A percentile compares a stretch with the other conserved stretches of the same genome.
phyloP scores from a whole-genome alignment of 1,140 invertebrate genomes.

The Acyrthosiphon pisum region DNA sequence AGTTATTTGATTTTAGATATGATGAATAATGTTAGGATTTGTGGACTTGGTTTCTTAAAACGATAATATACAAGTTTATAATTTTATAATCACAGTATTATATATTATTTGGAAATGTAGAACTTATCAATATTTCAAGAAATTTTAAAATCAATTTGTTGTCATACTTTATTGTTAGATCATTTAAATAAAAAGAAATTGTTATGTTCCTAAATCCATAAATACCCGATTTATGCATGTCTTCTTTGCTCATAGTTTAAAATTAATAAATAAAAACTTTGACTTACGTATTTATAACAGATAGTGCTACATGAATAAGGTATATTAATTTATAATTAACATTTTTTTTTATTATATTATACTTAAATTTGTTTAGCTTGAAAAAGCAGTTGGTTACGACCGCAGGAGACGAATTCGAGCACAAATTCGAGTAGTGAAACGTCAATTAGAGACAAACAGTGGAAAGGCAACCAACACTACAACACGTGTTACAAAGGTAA shows the following conservation, averaged over 20 bases:
- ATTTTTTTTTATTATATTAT: neutral
- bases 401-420: slow-evolving; percentile 75
- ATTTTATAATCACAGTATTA: neutral
- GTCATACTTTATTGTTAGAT: no score
- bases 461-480: neutral
- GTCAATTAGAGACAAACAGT: slow-evolving; percentile 64
- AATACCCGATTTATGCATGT: neutral
- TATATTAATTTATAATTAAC: neutral
- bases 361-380: slow-evolving; percentile 67
- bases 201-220: neutral
- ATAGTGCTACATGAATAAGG: neutral
- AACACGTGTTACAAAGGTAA: slow-evolving; percentile 21
- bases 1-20: neutral
- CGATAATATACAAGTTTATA: neutral
- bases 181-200: neutral
- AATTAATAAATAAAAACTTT: neutral
- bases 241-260: no score
- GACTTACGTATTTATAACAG: no score
- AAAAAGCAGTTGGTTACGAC: slow-evolving; percentile 77
- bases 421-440: slow-evolving; percentile 74
- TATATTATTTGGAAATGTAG: neutral
- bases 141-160: neutral
- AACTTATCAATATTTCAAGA: neutral
- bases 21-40: neutral
- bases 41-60: neutral